Base-by-base conservation (phyloP, 2,797 vertebrate genomes). In the Argyrosomus regius region DNA sequence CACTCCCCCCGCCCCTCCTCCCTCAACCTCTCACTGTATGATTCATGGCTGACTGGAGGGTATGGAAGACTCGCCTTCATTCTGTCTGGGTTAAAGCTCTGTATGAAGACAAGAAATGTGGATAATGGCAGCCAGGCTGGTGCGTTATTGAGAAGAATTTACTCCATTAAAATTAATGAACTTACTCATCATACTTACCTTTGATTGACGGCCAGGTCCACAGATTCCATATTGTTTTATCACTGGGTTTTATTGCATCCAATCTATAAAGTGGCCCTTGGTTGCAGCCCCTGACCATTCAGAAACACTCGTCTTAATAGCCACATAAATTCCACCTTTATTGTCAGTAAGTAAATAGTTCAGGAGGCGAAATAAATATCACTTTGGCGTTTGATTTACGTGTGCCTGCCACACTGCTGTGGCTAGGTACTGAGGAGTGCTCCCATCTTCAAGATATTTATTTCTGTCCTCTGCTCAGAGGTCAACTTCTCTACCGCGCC, bases 261-360 rank as follows among this genome's bases (percentile, higher is more conserved):
- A 75, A 87, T 90, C 83, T 79, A 88, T 89, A 89, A 90, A 83
- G 64, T 75, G 72, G 75, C 75, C 56, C 82, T 78, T 6, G 5
- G 49, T 71, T 80, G 69, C 87, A 75, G 82, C 83, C 71, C 62
- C 48, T 71, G 86, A 84, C 80, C 86, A 74, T 78, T 81, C 70
- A 75, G 76, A 88, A 86, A 89, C 85, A 79, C 75, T 82, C 18
- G 64, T 78, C 79, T 70, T 89, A 91, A 93, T 80, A 64, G 85
- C 77, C 73, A 73, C 81, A 93, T 93, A 84, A 90, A 92, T 93
- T 78, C 63, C 35, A 82, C 75, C 70, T 87, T 90, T 87, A 91
- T 91, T 91, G 86, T 92, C 81, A 83, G 80, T 91, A 81, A 91
- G 82, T 85, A 91, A 93, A 93, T 87, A 88, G 76, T 86, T 90